Base-by-base conservation (phyloP, 2,797 vertebrate species). In the Tapirus indicus region DNA sequence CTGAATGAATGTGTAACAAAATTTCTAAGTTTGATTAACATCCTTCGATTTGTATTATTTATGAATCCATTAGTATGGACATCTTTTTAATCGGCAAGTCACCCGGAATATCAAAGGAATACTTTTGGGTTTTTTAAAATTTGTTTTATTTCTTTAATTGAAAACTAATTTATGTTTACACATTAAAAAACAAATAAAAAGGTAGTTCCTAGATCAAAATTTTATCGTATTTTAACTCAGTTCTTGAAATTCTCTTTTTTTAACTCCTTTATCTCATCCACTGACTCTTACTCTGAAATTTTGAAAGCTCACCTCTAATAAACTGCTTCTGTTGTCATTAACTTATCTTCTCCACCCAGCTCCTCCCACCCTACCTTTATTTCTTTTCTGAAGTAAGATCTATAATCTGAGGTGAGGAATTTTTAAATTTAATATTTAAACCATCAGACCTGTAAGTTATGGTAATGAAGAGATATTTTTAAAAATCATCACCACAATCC, bases 391-490 rank as follows among this genome's bases (percentile, higher is more conserved):
- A 95, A 84, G 44, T 32, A 47, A 62, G 18, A 88, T 58, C 83
- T 72, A 16, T 71, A 92, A 68, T 66, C 49, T 56, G 25, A 94
- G 27, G 3, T 41, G 8, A 72, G 2, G 11, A 66, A 68, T 32
- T 54, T 91, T 82, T 80, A 25, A 83, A 88, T 91, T 74, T 75
- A 78, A n/a, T 91, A 41, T 85, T 77, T 96, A 58, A 83, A 83
- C n/a, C 12, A 52, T n/a, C 47, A 79, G 82, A 54, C 9, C 2
- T 78, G 6, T 27, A n/a, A 44, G 10, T 82, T 54, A 32, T 11
- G 41, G 3, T 79, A 74, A 74, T 74, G 64, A 74, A 91, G 27
- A 91, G 29, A 38, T 74, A 41, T 72, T 49, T 79, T 64, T 47
- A 32, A 49, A 25, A 69, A 60, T 7, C 14, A 60, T 83, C 5